Evolutionary conservation across 1,140 invertebrate genomes (phyloP).

Genomic region (Halictus rubicundus): DNA sequence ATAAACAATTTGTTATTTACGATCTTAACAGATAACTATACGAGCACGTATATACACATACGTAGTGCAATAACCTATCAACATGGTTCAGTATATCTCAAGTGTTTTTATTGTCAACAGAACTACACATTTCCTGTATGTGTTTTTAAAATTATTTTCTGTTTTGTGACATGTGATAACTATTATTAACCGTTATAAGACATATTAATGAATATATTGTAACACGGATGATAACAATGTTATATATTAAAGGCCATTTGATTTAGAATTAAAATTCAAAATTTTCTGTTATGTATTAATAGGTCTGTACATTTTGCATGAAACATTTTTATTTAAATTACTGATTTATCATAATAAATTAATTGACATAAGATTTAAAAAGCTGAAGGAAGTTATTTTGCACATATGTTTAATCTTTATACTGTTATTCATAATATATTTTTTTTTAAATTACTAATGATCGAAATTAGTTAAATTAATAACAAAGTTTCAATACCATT

Average conservation of each 20-base stretch:
- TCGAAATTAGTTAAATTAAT: neutral
- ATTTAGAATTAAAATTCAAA: neutral
- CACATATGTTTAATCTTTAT: too few species aligned
- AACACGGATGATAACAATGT: neutral
- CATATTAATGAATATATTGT: neutral
- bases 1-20: slow-evolving; percentile 12
- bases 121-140: neutral
- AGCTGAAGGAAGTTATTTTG: neutral
- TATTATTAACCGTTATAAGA: neutral
- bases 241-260: neutral
- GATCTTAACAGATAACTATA: slow-evolving; percentile 18
- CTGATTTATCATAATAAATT: too few species aligned
- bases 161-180: neutral
- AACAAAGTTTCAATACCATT: neutral
- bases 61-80: slow-evolving; percentile 37
- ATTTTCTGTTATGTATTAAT: neutral
- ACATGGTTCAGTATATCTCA: slow-evolving; percentile 6
- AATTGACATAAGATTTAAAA: too few species aligned
- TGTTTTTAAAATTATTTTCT: neutral
- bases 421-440: too few species aligned
- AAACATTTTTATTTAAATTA: too few species aligned
- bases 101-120: neutral
- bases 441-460: neutral
- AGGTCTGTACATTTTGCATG: too few species aligned
- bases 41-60: slow-evolving; percentile 3